These are phyloP conservation scores for Psephotus haematonotus DNA, from an alignment of 2,113 vertebrate genomes.

Conservation along the genomic window DNA sequence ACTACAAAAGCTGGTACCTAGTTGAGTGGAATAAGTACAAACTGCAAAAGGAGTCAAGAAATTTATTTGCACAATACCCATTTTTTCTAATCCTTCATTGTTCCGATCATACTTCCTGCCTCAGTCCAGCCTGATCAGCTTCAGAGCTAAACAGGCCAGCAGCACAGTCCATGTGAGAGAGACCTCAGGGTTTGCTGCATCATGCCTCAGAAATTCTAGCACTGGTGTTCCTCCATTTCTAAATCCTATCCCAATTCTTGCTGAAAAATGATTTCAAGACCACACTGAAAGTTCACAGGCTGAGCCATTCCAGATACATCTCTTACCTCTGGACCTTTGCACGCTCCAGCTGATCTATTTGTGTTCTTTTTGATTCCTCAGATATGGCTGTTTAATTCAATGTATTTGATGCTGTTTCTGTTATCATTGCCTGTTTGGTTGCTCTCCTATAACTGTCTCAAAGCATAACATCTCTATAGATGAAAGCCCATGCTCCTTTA, in stretches of 20 bases:
- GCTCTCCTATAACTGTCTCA: not conserved
- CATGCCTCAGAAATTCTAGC: not conserved
- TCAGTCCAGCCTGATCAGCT: not conserved
- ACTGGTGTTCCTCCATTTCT: not conserved
- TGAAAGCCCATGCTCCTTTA: not conserved
- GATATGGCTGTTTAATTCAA: not conserved
- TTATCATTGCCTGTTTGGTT: not conserved
- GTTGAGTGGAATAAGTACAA: not conserved
- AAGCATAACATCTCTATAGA: not conserved
- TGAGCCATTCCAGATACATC: not conserved
- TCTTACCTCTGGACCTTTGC: not conserved
- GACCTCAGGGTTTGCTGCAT: not conserved
- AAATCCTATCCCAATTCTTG: not conserved
- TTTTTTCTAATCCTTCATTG: not conserved
- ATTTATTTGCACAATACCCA: not conserved
- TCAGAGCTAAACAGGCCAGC: not conserved
- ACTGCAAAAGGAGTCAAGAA: not conserved
- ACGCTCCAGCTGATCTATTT: not conserved
- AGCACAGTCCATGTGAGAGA: not conserved
- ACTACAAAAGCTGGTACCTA: not conserved
- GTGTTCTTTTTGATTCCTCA: not conserved
- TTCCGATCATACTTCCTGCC: not conserved
- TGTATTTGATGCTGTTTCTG: not conserved
- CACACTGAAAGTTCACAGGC: not conserved
- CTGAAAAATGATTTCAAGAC: not conserved